A percentile compares a stretch with the other conserved stretches of the same genome.
Conservation (phyloP, 2,113 vertebrate genomes). For the Alethe diademata region DNA sequence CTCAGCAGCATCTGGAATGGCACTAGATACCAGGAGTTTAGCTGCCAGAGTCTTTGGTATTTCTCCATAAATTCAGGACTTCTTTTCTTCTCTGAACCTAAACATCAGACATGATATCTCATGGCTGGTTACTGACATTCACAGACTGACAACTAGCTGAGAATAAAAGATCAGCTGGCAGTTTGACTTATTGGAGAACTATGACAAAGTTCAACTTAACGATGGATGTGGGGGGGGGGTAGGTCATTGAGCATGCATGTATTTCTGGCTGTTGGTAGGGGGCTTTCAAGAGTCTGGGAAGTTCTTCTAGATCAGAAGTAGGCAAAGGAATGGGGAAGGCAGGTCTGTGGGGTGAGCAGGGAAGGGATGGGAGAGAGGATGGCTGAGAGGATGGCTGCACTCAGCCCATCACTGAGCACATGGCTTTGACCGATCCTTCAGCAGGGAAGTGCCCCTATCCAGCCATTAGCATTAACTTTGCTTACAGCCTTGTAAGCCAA, state of each 20-base stretch:
- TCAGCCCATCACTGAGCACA: not conserved
- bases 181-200: not conserved
- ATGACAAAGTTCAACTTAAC: not conserved
- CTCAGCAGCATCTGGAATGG: not conserved
- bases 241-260: rapidly evolving
- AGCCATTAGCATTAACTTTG: not conserved
- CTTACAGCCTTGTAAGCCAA: not conserved
- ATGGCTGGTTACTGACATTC: not conserved
- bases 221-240: no score
- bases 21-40: not conserved
- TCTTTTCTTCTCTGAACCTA: not conserved
- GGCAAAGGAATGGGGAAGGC: not conserved
- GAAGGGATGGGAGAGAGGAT: not conserved
- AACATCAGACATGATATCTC: not conserved
- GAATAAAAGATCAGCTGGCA: not conserved
- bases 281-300: not conserved
- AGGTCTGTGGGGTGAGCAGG: not conserved
- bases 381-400: rapidly evolving
- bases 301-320: not conserved
- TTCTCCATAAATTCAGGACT: not conserved
- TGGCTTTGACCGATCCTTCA: not conserved
- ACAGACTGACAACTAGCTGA: not conserved
- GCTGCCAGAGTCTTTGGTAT: not conserved
- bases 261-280: not conserved
- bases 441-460: not conserved